Evolutionary conservation across 2,797 vertebrate genomes (phyloP).

Genomic region (Amblyraja radiata): DNA sequence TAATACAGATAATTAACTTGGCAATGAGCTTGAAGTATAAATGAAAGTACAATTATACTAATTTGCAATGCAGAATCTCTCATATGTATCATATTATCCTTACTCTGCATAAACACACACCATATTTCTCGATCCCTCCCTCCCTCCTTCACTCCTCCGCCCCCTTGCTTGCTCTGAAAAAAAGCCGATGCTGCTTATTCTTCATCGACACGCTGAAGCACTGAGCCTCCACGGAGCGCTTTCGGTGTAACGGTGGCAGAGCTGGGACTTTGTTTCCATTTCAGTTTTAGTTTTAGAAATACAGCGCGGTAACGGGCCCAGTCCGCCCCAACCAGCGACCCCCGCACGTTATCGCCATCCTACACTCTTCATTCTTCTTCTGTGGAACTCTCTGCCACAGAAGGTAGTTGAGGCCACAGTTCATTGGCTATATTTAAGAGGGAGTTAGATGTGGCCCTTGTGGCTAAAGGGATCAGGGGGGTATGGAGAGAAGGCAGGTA

Average conservation of each 20-base stretch:
- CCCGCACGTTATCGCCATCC: no score
- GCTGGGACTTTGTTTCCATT: slow-evolving; percentile 73
- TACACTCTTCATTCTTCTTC: no score
- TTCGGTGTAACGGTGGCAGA: slow-evolving; percentile 97
- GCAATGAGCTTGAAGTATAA: slow-evolving; percentile 29
- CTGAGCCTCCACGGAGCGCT: slow-evolving; percentile 63
- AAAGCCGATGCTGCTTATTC: slow-evolving; percentile 98
- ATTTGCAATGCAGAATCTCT: slow-evolving; percentile 67
- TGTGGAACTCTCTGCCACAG: no score
- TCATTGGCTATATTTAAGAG: no score
- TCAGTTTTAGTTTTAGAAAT: no score
- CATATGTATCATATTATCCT: slow-evolving; percentile 73
- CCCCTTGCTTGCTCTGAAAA: slow-evolving; percentile 98
- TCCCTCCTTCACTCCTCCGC: background rate
- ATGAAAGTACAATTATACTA: slow-evolving; percentile 59
- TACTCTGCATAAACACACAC: slow-evolving; percentile 83
- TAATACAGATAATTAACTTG: slow-evolving; percentile 37
- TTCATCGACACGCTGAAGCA: slow-evolving; percentile 99
- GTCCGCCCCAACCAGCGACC: no score
- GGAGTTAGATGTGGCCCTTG: no score
- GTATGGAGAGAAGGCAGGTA: no score
- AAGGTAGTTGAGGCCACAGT: no score
- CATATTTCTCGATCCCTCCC: slow-evolving; percentile 94
- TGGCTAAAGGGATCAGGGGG: no score
- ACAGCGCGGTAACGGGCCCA: no score